Percentiles rank a stretch among this genome's conserved stretches.
Conservation (phyloP, 2,113 vertebrate genomes). For the Sigmodon hispidus region DNA sequence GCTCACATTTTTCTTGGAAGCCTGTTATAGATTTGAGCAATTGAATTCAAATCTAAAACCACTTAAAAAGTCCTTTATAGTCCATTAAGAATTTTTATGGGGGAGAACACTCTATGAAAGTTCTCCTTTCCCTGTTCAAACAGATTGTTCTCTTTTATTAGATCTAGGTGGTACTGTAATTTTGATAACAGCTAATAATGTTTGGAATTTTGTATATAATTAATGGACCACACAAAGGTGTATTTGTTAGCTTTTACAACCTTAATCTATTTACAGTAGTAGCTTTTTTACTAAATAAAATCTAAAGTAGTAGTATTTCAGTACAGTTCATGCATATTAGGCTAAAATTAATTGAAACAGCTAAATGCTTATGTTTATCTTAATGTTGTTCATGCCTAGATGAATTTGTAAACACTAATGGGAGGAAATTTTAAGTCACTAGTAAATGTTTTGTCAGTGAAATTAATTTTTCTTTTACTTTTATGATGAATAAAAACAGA, state of each 20-base stretch:
- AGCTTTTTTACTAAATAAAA: constrained; percentile 76
- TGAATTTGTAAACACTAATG: neutral
- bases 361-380: constrained; percentile 56
- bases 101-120: constrained; percentile 74
- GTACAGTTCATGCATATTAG: constrained; percentile 68
- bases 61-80: constrained; percentile 76
- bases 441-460: neutral
- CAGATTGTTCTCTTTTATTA: constrained; percentile 79
- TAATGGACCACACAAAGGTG: constrained; percentile 80
- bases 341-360: constrained; percentile 68
- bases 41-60: constrained; percentile 72
- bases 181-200: constrained; percentile 80
- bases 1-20: constrained; percentile 65
- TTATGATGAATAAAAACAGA: neutral
- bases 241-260: constrained; percentile 75
- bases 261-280: constrained; percentile 73
- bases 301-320: constrained; percentile 63
- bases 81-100: constrained; percentile 76
- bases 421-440: neutral
- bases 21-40: constrained; percentile 69
- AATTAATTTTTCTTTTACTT: neutral
- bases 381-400: constrained; percentile 51
- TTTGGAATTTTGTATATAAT: constrained; percentile 79
- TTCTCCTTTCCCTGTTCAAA: constrained; percentile 76
- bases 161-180: constrained; percentile 81